A percentile compares a stretch with the other conserved stretches of the same genome.
These are phyloP conservation scores for Grammomys dolichurus DNA, from an alignment of 2,113 vertebrate genomes.

Conservation along the genomic window DNA sequence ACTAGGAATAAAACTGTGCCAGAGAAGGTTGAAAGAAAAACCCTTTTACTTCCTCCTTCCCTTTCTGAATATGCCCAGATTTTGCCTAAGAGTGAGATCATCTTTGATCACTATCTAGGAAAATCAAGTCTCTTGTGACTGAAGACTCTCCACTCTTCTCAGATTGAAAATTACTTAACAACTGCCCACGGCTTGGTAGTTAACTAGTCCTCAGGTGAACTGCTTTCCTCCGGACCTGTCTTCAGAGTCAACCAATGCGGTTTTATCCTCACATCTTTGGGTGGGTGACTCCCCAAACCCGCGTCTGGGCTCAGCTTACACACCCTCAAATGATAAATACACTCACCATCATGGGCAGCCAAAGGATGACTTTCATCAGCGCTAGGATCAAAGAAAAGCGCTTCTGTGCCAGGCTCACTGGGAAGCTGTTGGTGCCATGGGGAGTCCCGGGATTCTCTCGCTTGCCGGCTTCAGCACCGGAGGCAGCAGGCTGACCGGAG, in stretches of 20 bases:
- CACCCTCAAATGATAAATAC: not conserved
- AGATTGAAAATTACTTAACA: not conserved
- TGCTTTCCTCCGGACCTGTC: not conserved
- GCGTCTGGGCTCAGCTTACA: not conserved
- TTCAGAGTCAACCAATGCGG: not conserved
- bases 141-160: not conserved
- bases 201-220: too few species aligned
- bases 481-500: constrained; percentile 54
- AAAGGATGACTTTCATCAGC: constrained; percentile 92
- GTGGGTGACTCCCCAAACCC: not conserved
- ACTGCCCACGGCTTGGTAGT: not conserved
- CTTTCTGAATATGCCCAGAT: constrained; percentile 2
- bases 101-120: not conserved
- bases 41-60: not conserved
- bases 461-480: constrained; percentile 9
- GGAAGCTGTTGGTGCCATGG: constrained; percentile 81
- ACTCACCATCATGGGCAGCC: constrained; percentile 99
- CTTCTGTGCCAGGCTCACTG: constrained; percentile 92
- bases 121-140: not conserved
- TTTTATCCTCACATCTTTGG: not conserved
- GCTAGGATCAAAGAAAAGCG: constrained; percentile 96
- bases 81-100: not conserved
- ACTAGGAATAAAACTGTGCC: not conserved
- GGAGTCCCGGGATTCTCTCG: not conserved
- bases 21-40: not conserved